Conservation (phyloP, 2,113 vertebrate genomes). For the Taurulus bubalis region DNA sequence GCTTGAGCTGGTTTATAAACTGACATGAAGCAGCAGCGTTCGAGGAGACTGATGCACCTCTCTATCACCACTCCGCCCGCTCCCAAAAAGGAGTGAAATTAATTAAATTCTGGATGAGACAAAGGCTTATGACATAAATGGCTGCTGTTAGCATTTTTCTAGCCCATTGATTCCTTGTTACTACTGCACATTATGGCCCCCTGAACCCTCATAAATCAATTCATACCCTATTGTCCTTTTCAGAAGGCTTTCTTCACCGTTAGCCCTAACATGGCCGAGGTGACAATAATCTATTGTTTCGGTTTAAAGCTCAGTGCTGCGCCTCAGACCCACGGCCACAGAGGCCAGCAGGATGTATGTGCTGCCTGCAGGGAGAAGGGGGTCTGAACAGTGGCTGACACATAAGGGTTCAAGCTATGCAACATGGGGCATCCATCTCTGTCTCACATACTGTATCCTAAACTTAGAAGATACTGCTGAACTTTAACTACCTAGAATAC, state of each 20-base stretch:
- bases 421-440: constrained; percentile 65
- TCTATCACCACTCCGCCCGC: constrained; percentile 72
- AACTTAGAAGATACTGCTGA: constrained; percentile 12
- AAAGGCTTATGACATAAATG: constrained; percentile 84
- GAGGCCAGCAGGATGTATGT: constrained; percentile 74
- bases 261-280: constrained; percentile 77
- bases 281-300: constrained; percentile 87
- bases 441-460: constrained; percentile 54
- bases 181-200: constrained; percentile 86
- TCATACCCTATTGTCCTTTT: constrained; percentile 85
- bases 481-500: constrained; percentile 17
- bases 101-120: constrained; percentile 85
- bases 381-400: constrained; percentile 60
- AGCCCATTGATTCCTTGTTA: constrained; percentile 89
- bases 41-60: constrained; percentile 63
- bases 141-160: constrained; percentile 90
- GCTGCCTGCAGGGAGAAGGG: constrained; percentile 66
- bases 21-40: constrained; percentile 51
- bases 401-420: constrained; percentile 45
- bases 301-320: constrained; percentile 77
- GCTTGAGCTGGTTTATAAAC: constrained; percentile 63
- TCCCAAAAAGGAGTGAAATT: constrained; percentile 79
- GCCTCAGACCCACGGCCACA: constrained; percentile 67
- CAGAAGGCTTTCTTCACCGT: constrained; percentile 77
- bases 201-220: constrained; percentile 87